Percentiles rank a stretch among this genome's conserved stretches.
These are phyloP conservation scores for Oligia latruncula DNA, from an alignment of 2,888 invertebrate species.

Conservation along the genomic window DNA sequence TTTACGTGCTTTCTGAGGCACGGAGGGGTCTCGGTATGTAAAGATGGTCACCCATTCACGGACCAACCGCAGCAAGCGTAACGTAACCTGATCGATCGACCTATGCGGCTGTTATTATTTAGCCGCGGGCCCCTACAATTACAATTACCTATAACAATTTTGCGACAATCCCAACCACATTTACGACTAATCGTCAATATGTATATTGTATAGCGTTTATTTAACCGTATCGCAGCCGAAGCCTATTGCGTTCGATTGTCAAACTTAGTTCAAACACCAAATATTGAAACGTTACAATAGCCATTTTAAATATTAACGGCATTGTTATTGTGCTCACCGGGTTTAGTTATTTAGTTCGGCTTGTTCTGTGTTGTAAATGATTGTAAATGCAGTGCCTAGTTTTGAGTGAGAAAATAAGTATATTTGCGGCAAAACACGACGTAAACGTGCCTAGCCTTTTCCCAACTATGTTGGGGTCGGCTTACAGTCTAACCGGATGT, in stretches of 20 bases:
- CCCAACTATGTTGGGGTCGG: no score
- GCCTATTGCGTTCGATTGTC: constrained; percentile 46
- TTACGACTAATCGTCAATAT: constrained; percentile 23
- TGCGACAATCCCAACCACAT: background rate
- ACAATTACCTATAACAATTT: background rate
- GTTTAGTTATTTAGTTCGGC: constrained; percentile 19
- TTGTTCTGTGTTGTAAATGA: constrained; percentile 15
- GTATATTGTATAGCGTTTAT: background rate
- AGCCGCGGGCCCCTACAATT: no score
- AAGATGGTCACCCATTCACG: no score
- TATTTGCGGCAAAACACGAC: background rate
- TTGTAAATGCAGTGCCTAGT: constrained; percentile 4
- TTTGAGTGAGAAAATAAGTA: background rate
- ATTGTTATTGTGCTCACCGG: constrained; percentile 25
- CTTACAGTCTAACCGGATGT: no score
- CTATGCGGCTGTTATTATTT: no score
- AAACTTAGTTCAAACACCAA: constrained; percentile 55
- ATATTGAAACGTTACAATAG: constrained; percentile 60
- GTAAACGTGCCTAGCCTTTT: no score
- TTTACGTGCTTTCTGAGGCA: no score
- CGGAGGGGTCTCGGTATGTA: no score
- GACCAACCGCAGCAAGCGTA: no score
- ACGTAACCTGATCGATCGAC: no score
- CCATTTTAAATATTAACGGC: constrained; percentile 54
- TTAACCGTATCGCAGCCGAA: constrained; percentile 32